Evolutionary conservation across 1,140 invertebrate genomes (phyloP).

Genomic region (Micrasema minimum): DNA sequence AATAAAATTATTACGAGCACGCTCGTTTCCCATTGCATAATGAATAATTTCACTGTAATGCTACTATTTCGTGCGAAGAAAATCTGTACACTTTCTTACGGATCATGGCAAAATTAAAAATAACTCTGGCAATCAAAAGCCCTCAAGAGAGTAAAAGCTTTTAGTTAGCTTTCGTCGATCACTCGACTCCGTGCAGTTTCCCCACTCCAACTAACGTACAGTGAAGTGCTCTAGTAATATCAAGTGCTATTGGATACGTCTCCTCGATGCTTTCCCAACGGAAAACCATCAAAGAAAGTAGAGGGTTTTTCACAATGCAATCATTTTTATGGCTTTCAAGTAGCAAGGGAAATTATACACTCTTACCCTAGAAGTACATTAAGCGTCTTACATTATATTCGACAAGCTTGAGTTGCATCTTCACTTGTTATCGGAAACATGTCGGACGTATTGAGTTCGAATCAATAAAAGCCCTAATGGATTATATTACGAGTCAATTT

Average conservation of each 20-base stretch:
- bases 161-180: background rate
- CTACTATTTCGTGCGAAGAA: too few relatives aligned
- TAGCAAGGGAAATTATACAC: background rate
- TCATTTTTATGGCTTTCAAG: background rate
- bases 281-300: background rate
- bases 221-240: slow-evolving; percentile 1
- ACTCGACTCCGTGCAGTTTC: slow-evolving; percentile 6
- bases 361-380: too few relatives aligned
- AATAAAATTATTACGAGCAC: too few relatives aligned
- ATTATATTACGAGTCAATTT: slow-evolving; percentile 21
- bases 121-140: slow-evolving; percentile 5
- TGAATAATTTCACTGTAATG: too few relatives aligned
- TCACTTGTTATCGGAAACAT: background rate
- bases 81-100: too few relatives aligned
- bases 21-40: too few relatives aligned
- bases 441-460: background rate
- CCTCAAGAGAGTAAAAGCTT: background rate
- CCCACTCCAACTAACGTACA: slow-evolving; percentile 5
- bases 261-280: background rate
- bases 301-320: background rate
- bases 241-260: slow-evolving; percentile 1
- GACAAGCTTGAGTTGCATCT: too few relatives aligned
- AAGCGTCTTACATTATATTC: too few relatives aligned
- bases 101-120: background rate
- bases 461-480: background rate